These are phyloP conservation scores for Poeciliopsis presidionis DNA, from an alignment of 2,797 vertebrate species.

Conservation along the genomic window DNA sequence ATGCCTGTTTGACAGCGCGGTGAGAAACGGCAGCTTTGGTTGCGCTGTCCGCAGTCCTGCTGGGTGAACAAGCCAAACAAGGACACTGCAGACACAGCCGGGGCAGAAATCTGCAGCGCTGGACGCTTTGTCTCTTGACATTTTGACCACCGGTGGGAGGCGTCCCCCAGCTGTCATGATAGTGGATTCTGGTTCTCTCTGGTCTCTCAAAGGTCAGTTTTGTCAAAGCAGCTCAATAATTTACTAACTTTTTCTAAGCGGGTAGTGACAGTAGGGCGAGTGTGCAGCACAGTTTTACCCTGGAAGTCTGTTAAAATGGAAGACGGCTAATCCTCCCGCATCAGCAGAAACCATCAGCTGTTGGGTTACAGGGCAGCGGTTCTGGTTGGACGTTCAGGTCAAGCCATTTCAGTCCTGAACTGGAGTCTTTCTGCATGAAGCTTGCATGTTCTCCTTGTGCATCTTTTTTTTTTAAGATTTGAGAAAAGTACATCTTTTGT, in stretches of 20 bases:
- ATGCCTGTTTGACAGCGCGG: not conserved
- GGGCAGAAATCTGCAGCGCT: not conserved
- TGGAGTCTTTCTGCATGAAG: not conserved
- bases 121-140: not conserved
- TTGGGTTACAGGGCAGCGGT: not conserved
- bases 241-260: not conserved
- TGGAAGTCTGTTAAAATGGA: not conserved
- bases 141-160: not conserved
- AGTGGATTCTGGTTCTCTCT: constrained; percentile 13
- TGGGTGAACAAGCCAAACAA: constrained; percentile 11
- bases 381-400: too few species aligned
- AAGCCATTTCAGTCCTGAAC: not conserved
- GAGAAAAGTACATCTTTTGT: not conserved
- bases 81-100: constrained; percentile 7
- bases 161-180: not conserved
- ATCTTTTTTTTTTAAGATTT: not conserved
- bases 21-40: constrained; percentile 10
- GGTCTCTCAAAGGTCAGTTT: constrained; percentile 17
- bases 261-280: not conserved
- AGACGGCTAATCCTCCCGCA: not conserved
- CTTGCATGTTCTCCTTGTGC: not conserved
- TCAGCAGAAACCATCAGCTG: not conserved
- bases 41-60: not conserved
- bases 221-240: not conserved
- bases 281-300: not conserved